Evolutionary conservation across 37 sponge, comb jelly and placozoan genomes (phyloP).

Genomic region (Tethya wilhelma): DNA sequence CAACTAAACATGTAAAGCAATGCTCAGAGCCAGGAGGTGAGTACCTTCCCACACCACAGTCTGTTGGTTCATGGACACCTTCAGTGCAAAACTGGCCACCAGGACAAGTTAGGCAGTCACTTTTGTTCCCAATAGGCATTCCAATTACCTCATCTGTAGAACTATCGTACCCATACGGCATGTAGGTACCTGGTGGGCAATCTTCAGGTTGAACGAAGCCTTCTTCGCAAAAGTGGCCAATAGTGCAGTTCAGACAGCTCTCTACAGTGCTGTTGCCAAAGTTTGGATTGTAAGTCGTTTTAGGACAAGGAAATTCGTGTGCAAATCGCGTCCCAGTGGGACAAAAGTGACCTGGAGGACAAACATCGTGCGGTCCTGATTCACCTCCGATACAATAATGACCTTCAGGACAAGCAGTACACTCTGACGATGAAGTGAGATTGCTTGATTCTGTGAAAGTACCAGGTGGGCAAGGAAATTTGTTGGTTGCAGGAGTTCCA

Average conservation of each 20-base stretch:
- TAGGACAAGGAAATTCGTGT: not conserved
- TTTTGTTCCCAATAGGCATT: slow-evolving; percentile 6
- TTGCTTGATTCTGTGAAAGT: slow-evolving; percentile 1
- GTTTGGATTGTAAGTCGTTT: slow-evolving; percentile 1
- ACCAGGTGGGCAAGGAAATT: slow-evolving; percentile 1
- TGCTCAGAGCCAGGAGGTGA: not conserved
- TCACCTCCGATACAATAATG: slow-evolving; percentile 4
- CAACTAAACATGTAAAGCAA: slow-evolving; percentile 9
- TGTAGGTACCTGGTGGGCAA: slow-evolving; percentile 7
- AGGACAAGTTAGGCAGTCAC: slow-evolving; percentile 16
- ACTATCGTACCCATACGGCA: not conserved
- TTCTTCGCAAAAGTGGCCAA: slow-evolving; percentile 1
- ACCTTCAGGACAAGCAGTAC: slow-evolving; percentile 2
- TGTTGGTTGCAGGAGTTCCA: not conserved
- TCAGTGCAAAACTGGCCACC: slow-evolving; percentile 14
- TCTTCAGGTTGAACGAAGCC: not conserved
- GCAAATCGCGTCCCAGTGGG: not conserved
- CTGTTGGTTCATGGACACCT: not conserved
- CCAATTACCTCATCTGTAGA: not conserved
- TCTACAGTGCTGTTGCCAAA: not conserved
- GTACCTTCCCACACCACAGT: slow-evolving; percentile 1
- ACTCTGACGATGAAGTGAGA: not conserved
- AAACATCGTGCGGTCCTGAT: not conserved
- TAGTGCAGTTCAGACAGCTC: slow-evolving; percentile 3
- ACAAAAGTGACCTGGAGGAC: slow-evolving; percentile 2